Evolutionary conservation across 2,888 invertebrate genomes (phyloP).

Genomic region (Terebella lapidaria): DNA sequence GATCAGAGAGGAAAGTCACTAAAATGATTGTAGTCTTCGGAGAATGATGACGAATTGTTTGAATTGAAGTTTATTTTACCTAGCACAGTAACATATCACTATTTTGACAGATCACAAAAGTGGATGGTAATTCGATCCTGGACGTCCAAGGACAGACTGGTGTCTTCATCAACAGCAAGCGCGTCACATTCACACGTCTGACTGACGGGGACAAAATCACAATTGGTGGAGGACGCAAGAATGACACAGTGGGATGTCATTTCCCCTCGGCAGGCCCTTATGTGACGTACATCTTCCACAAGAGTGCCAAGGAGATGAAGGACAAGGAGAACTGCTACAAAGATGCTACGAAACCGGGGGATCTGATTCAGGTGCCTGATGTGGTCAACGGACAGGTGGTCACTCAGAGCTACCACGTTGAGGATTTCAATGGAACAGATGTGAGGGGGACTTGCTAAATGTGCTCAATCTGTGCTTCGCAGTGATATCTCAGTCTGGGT

Average conservation of each 20-base stretch:
- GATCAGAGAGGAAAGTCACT: too few relatives aligned
- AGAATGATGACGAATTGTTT: too few relatives aligned
- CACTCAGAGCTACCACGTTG: neutral
- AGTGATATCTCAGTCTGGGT: too few relatives aligned
- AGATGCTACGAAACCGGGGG: neutral
- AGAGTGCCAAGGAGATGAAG: neutral
- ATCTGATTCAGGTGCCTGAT: neutral
- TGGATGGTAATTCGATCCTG: conserved; percentile 3
- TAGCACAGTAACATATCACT: too few relatives aligned
- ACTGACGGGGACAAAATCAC: conserved; percentile 1
- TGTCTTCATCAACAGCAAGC: conserved; percentile 6
- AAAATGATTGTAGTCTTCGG: too few relatives aligned
- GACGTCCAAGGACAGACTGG: conserved; percentile 2
- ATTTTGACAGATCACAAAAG: neutral
- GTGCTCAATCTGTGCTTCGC: neutral
- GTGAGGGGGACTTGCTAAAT: neutral
- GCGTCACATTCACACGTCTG: neutral
- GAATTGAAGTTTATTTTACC: too few relatives aligned
- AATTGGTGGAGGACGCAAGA: neutral
- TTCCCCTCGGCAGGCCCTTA: neutral
- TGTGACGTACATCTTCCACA: conserved; percentile 1
- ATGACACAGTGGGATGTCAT: neutral
- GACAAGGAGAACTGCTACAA: neutral
- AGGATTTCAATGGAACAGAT: conserved; percentile 4
- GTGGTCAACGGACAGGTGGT: conserved; percentile 2